phyloP scores from a whole-genome alignment of 1,140 invertebrate species.

The Helicorthomorpha holstii region DNA sequence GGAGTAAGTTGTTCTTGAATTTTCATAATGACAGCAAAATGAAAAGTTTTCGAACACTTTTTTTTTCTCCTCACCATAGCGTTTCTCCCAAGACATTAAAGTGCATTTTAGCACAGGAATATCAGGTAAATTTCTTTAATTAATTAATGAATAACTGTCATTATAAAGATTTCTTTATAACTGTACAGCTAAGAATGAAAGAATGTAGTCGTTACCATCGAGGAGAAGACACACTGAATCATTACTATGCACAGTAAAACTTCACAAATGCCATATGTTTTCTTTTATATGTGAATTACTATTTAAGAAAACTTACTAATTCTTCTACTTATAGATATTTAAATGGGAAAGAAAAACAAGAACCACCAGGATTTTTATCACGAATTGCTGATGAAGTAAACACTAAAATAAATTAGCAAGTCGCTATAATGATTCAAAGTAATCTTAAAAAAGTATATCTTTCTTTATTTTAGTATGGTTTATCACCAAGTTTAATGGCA shows the following conservation, averaged over 20 bases:
- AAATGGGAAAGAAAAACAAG: not conserved
- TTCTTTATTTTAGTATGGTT: not conserved
- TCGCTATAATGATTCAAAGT: not conserved
- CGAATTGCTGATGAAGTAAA: not conserved
- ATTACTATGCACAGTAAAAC: not conserved
- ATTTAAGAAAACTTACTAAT: not conserved
- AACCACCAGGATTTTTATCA: not conserved
- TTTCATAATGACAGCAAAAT: no score
- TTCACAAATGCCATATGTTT: not conserved
- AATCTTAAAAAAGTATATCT: not conserved
- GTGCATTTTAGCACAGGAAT: not conserved
- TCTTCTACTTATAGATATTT: not conserved
- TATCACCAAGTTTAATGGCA: not conserved
- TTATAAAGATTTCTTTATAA: not conserved
- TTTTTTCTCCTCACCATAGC: no score
- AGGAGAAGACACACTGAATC: not conserved
- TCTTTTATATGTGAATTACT: not conserved
- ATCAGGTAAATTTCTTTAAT: not conserved
- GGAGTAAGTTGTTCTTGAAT: no score
- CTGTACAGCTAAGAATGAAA: not conserved
- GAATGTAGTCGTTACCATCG: not conserved
- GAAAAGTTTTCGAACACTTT: no score
- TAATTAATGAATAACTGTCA: not conserved
- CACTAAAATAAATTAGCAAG: not conserved
- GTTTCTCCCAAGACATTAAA: not conserved